These are phyloP conservation scores for Lepidurus apus DNA, from an alignment of 1,140 invertebrate species.

Conservation along the genomic window DNA sequence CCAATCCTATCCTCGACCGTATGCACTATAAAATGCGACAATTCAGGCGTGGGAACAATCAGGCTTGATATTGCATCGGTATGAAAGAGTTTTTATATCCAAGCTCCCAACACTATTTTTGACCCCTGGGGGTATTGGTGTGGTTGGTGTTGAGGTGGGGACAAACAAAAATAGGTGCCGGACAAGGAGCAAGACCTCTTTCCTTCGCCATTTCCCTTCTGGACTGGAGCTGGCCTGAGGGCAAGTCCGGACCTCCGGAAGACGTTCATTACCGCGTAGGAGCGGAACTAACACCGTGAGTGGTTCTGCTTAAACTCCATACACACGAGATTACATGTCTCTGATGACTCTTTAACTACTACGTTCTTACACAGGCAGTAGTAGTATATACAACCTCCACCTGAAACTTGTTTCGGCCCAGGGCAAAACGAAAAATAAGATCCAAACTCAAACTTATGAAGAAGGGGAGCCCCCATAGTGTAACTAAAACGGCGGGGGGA, in stretches of 20 bases:
- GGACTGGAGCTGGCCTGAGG: background rate
- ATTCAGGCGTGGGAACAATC: background rate
- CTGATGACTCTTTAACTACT: conserved; percentile 10
- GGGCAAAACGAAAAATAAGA: background rate
- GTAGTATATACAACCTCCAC: background rate
- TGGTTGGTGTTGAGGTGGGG: background rate
- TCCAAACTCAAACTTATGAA: background rate
- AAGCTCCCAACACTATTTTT: background rate
- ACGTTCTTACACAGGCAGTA: background rate
- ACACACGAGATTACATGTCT: conserved; percentile 19
- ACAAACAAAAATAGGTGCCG: background rate
- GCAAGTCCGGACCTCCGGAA: conserved; percentile 15
- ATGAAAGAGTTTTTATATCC: background rate
- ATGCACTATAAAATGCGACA: too few relatives aligned
- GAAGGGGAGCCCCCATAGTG: conserved; percentile 11
- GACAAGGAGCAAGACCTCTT: conserved; percentile 18
- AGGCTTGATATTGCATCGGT: background rate
- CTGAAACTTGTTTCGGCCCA: background rate
- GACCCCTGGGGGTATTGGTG: background rate
- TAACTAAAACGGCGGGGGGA: background rate
- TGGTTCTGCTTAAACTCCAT: conserved; percentile 18
- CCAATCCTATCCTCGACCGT: too few relatives aligned
- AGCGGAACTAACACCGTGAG: conserved; percentile 20
- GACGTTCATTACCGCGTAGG: conserved; percentile 21
- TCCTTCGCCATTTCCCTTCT: background rate